phyloP scores from a whole-genome alignment of 2,113 vertebrate genomes.

The Cinclus cinclus region DNA sequence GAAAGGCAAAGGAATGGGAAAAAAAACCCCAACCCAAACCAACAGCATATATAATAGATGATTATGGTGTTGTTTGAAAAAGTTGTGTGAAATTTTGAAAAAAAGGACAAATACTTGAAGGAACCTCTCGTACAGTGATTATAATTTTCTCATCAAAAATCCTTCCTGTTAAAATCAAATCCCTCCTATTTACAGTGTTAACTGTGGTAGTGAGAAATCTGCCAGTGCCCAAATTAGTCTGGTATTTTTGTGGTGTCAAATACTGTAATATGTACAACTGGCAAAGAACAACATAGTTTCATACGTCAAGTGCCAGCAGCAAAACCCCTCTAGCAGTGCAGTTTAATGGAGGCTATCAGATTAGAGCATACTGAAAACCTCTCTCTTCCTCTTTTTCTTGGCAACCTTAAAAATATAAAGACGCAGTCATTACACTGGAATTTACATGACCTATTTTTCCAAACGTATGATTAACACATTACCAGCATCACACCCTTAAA shows the following conservation, averaged over 20 bases:
- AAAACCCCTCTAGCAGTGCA: background rate
- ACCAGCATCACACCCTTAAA: constrained; percentile 38
- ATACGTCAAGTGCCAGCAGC: constrained; percentile 24
- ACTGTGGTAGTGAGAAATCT: constrained; percentile 9
- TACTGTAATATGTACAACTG: constrained; percentile 37
- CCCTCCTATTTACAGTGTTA: constrained; percentile 23
- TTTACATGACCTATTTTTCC: constrained; percentile 60
- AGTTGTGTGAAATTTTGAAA: background rate
- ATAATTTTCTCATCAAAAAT: background rate
- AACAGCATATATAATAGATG: background rate
- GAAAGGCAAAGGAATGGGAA: background rate
- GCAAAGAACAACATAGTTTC: constrained; percentile 39
- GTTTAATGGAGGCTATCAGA: background rate
- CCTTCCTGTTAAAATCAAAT: constrained; percentile 12
- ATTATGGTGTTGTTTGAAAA: background rate
- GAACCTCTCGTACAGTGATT: background rate
- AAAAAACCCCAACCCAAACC: background rate
- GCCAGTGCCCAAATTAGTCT: constrained; percentile 40
- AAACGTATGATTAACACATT: constrained; percentile 23
- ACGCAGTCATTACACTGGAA: constrained; percentile 41
- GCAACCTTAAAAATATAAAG: constrained; percentile 44
- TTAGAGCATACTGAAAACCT: background rate
- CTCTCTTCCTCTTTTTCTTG: constrained; percentile 47
- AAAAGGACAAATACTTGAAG: background rate
- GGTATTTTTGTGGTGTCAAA: constrained; percentile 52